Base-by-base conservation (phyloP, 2,113 vertebrate genomes). In the Serilophus lunatus region DNA sequence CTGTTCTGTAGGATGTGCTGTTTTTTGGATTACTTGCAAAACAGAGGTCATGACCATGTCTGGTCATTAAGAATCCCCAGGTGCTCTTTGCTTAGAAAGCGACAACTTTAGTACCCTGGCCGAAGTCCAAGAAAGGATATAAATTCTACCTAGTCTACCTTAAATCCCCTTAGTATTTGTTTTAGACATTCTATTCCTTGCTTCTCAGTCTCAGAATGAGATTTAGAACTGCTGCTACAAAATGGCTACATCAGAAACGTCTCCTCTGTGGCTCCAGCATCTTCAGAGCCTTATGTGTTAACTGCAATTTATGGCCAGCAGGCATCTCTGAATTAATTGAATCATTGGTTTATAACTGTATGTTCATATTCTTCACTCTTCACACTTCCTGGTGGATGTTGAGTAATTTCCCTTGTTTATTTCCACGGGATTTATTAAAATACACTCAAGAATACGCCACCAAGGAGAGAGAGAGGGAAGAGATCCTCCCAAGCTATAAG, bases 1-100 rank as follows among this genome's bases (percentile, higher is more conserved):
- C 44, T 76, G 85, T 45, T 92, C 36, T 68, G 79, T 18, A 75
- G 71, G 56, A 88, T 53, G 93, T 92, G 92, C 86, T 94, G 88
- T 26, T 93, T 91, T 96, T 96, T 90, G 86, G 85, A 95, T 94
- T 96, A 88, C 76, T 95, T 96, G 93, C 96, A 96, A 96, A 96
- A 94, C 92, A 93, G 80, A 94, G 94, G 90, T 95, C 36, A 1
- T 94, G 92, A 82, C 90, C 88, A 86, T 59, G 83, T 95, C 80
- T 96, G 92, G 90, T 96, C 93, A 84, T 96, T 97, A 96, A 86
- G 92, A 95, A 82, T 95, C 94, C 94, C 92, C 88, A 93, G 93
- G 65, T 6, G 0, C 85, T 90, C 71, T 90, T 93, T 93, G 64
- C 76, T 79, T 71, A 69, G 60, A 31, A 64, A 93, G 77, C 6